phyloP scores from a whole-genome alignment of 2,797 vertebrate species.

The Etheostoma perlongum region DNA sequence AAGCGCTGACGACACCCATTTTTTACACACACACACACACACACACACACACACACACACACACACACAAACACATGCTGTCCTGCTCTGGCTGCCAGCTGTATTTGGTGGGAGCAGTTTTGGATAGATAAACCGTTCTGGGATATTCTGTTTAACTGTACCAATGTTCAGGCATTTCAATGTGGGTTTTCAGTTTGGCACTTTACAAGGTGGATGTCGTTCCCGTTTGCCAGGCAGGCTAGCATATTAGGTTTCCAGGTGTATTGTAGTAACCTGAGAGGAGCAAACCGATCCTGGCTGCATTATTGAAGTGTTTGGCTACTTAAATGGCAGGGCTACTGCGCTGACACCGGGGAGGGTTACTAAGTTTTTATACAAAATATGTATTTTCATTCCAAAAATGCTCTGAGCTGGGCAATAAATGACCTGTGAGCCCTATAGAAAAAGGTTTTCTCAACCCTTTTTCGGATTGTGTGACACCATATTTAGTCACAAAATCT shows the following conservation, averaged over 20 bases:
- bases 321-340: conserved; percentile 56
- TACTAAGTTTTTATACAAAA: not conserved
- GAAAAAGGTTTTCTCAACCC: not conserved
- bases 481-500: not conserved
- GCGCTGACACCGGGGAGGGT: conserved; percentile 13
- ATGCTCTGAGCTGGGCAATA: not conserved
- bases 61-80: not conserved
- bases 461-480: not conserved
- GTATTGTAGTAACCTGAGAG: conserved; percentile 45
- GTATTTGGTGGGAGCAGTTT: conserved; percentile 1
- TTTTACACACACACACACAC: not conserved
- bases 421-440: not conserved
- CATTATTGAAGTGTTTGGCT: conserved; percentile 74
- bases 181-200: not conserved
- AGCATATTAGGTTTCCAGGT: conserved; percentile 26
- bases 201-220: not conserved
- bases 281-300: conserved; percentile 62
- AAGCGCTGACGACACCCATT: conserved; percentile 45
- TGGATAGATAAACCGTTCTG: not conserved
- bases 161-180: not conserved
- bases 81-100: not conserved
- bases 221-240: not conserved
- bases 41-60: not conserved
- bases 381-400: not conserved
- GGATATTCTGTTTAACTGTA: not conserved